Base-by-base conservation (phyloP, 92 coral and sea anemone genomes). In the Galaxea fascicularis region DNA sequence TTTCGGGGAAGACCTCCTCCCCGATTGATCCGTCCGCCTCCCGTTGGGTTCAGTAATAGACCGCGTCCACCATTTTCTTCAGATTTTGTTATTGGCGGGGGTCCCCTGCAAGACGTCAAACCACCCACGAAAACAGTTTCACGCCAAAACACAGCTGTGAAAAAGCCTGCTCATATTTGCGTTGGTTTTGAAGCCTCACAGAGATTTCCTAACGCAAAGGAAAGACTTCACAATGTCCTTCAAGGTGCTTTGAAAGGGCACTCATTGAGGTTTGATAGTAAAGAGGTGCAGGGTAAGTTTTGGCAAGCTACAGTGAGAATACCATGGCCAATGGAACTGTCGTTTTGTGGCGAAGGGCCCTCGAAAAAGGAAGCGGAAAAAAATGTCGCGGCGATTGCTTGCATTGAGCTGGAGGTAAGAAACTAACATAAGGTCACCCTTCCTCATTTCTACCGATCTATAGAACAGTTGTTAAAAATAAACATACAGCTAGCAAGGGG, bases 361-460 rank as follows among this genome's bases (percentile, higher is more conserved):
- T 80, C 90, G 69, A 89, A 76, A 71, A 87, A 78, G 44, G 93
- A 91, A 25, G 98, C 98, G 41, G 93, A 91, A 46, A 94, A 88
- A 78, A 86, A 94, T 65, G 98, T 91, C 70, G 98, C 98, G 15
- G 98, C 98, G 20, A 25, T 89, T 72, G 98, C 98, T 15, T 91
- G 95, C 17, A 88, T 86, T 29, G 86, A 87, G 79, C 86, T 94
- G 76, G 95, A 91, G 94, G 98, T 93, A 69, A 35, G 69, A 69
- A 24, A 21, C n/a, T 49, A 10, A 49, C 1, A 49, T 49, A 49
- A 15, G 11, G 54, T 10, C 17, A 10, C 15, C 1, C 3, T 0
- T 0, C 11, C 0, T 49, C 3, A 35, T 35, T 2, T 35, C 41
- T 35, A 6, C 6, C 6, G 3, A 2, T 35, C 41, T 2, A 35